These are phyloP conservation scores for Pantherophis guttatus DNA, from an alignment of 2,113 vertebrate species.

Conservation along the genomic window DNA sequence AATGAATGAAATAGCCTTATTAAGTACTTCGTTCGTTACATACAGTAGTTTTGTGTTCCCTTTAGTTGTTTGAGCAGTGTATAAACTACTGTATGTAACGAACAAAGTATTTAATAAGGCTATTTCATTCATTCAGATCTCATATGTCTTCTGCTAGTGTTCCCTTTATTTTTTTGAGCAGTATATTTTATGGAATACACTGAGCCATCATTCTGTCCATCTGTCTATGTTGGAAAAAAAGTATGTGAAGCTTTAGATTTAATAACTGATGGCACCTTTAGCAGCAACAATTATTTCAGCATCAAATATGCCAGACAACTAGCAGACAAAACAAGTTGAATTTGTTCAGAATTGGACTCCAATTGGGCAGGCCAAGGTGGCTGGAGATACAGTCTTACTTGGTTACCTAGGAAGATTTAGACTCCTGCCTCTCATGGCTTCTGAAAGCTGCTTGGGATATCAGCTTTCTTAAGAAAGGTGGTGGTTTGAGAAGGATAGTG, in stretches of 20 bases:
- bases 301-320: background rate
- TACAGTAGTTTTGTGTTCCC: no score
- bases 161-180: no score
- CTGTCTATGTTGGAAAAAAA: background rate
- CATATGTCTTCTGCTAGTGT: no score
- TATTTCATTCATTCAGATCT: no score
- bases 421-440: background rate
- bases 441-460: background rate
- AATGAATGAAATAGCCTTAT: no score
- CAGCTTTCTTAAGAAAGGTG: background rate
- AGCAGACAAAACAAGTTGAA: background rate
- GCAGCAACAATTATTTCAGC: background rate
- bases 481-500: background rate
- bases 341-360: background rate
- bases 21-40: no score
- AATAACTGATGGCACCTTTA: background rate
- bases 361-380: background rate
- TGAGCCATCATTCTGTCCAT: background rate
- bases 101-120: no score
- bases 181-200: no score
- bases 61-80: no score
- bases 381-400: background rate
- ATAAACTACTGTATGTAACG: no score
- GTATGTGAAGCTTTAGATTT: background rate
- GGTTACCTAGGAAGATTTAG: background rate